A percentile compares a stretch with the other conserved stretches of the same genome.
Conservation (phyloP, 2,797 vertebrate species). For the Acanthopagrus latus region DNA sequence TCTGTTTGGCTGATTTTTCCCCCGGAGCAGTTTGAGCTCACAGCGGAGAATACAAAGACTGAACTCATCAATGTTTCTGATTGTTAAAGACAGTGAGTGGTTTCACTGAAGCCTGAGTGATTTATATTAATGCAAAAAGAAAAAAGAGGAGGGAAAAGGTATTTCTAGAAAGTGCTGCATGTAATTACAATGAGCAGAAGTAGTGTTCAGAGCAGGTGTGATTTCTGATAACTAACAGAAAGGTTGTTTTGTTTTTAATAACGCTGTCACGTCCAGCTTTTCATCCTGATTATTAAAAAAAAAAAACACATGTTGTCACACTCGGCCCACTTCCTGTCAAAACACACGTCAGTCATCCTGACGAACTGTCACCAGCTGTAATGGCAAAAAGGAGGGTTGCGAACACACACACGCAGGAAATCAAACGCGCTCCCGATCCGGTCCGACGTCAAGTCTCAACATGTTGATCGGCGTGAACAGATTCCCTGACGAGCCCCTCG, state of each 20-base stretch:
- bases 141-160: not conserved
- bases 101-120: not conserved
- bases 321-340: not conserved
- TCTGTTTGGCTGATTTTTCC: slow-evolving; percentile 10
- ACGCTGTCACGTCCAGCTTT: not conserved
- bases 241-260: too few relatives aligned
- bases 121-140: slow-evolving; percentile 24
- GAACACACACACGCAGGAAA: not conserved
- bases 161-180: slow-evolving; percentile 1
- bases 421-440: not conserved
- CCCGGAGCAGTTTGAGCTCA: slow-evolving; percentile 1
- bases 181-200: not conserved
- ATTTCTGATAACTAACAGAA: not conserved
- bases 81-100: slow-evolving; percentile 9
- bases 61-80: slow-evolving; percentile 32
- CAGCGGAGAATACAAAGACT: slow-evolving; percentile 24
- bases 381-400: not conserved
- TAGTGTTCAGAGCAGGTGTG: not conserved
- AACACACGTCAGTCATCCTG: not conserved
- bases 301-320: not conserved
- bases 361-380: not conserved
- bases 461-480: too few relatives aligned
- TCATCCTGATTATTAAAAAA: not conserved
- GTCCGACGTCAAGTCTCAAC: not conserved
- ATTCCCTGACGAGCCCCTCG: too few relatives aligned